phyloP scores from a whole-genome alignment of 2,797 vertebrate species.

The Lutjanus campechanus region DNA sequence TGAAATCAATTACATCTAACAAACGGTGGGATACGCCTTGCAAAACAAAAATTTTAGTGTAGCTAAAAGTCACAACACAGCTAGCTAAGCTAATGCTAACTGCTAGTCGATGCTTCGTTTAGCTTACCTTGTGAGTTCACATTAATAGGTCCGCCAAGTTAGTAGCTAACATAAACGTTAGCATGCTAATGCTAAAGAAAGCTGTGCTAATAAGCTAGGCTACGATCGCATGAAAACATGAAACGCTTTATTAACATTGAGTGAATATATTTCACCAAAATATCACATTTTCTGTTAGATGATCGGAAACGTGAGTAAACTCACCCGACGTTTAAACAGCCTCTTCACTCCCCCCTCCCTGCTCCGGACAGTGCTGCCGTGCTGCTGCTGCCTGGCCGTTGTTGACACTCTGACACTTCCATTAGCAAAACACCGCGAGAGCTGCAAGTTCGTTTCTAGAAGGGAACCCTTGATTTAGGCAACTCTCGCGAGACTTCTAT shows the following conservation, averaged over 20 bases:
- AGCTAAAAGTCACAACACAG: slow-evolving; percentile 37
- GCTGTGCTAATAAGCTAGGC: slow-evolving; percentile 3
- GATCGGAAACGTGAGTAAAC: slow-evolving; percentile 57
- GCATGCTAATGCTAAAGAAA: slow-evolving; percentile 68
- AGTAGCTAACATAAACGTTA: slow-evolving; percentile 55
- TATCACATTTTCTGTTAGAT: not conserved
- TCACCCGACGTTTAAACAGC: slow-evolving; percentile 78
- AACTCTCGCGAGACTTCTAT: too few relatives aligned
- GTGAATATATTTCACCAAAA: not conserved
- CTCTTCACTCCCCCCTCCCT: slow-evolving; percentile 76
- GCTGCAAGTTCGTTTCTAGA: too few relatives aligned
- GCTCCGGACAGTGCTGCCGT: slow-evolving; percentile 67
- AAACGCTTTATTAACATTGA: not conserved
- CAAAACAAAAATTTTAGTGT: not conserved
- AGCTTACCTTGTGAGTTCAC: slow-evolving; percentile 53
- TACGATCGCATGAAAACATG: not conserved
- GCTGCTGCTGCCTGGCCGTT: slow-evolving; percentile 64
- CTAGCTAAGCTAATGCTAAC: slow-evolving; percentile 61
- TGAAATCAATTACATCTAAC: not conserved
- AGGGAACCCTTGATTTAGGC: too few relatives aligned
- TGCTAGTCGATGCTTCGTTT: slow-evolving; percentile 53
- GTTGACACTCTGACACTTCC: slow-evolving; percentile 83
- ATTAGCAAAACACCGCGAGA: slow-evolving; percentile 81
- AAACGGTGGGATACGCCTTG: not conserved
- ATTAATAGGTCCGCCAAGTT: slow-evolving; percentile 61